Conservation (phyloP, 2,888 invertebrate species). For the Agelastica alni region DNA sequence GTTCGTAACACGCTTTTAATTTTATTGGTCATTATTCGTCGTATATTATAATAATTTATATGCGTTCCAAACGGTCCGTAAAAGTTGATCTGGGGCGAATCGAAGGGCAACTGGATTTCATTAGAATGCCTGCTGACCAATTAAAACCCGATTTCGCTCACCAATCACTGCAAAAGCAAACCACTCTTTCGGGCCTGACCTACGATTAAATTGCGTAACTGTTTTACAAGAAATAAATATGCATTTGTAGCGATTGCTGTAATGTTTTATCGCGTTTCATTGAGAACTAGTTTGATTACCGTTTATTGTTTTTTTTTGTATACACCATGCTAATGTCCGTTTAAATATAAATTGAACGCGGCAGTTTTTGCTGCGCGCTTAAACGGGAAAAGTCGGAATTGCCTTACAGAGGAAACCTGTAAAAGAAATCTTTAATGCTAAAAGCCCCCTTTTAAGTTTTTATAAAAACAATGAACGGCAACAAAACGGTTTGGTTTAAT, state of each 20-base stretch:
- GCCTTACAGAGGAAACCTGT: too few species aligned
- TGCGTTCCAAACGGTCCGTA: slow-evolving; percentile 28
- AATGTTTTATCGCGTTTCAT: slow-evolving; percentile 1
- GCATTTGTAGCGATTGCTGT: slow-evolving; percentile 4
- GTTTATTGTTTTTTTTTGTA: too few species aligned
- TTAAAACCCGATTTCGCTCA: slow-evolving; percentile 39
- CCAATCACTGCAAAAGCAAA: slow-evolving; percentile 37
- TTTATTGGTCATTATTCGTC: slow-evolving; percentile 34
- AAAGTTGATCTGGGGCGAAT: slow-evolving; percentile 39
- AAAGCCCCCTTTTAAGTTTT: too few species aligned
- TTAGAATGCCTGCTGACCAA: slow-evolving; percentile 42
- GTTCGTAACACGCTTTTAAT: too few species aligned
- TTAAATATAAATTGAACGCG: too few species aligned
- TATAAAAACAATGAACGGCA: too few species aligned
- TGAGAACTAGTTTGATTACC: neutral
- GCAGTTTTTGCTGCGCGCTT: too few species aligned
- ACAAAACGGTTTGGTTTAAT: too few species aligned
- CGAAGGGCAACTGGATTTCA: slow-evolving; percentile 42
- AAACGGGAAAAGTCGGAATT: too few species aligned
- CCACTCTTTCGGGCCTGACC: slow-evolving; percentile 18
- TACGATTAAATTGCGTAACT: slow-evolving; percentile 21
- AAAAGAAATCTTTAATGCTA: too few species aligned
- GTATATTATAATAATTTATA: slow-evolving; percentile 31
- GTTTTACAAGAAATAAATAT: slow-evolving; percentile 9
- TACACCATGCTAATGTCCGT: too few species aligned